Evolutionary conservation across 2,113 vertebrate genomes (phyloP), one percentile per base, ranked within the genome.

Genomic region (Eidolon helvum): DNA sequence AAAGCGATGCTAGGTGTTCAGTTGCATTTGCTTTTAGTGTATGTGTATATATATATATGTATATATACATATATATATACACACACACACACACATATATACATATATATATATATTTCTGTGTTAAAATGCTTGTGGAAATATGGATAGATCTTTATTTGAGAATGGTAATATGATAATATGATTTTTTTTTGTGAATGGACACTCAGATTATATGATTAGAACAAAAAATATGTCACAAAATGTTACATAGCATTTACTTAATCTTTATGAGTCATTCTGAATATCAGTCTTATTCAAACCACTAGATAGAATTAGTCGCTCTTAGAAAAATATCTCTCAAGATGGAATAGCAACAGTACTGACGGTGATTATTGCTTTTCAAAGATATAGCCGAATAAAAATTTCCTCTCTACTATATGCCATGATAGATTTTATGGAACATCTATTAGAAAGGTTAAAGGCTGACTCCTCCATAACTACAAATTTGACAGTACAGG

Each of bases 391-490:
- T 4, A 91, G 24, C 43, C 57, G 45, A 95, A 75, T 74, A 80
- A 94, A 30, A 10, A 40, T 87, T 92, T 95, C 83, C n/a, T 95
- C 5, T 66, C 12, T 72, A 5, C 24, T 22, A 2, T 26, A 79
- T 78, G 74, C 11, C 18, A 71, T 94, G 75, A 68, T 80, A 82
- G 71, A 40, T 95, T 87, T 86, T 86, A 45, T 91, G 57, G 48
- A 74, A 38, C 95, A 91, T 65, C 22, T 90, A 79, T 93, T 72
- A 69, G 53, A 74, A 96, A 90, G 78, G 28, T 75, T 79, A 87
- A 96, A 90, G 21, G 16, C 7, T 48, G n/a, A 82, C 43, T 65
- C 12, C 26, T 89, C 22, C 8, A 45, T 71, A 87, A 77, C 35
- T 68, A 83, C 18, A 57, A 55, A 94, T 48, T 84, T 88, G 48